Percentiles rank a stretch among this genome's conserved stretches.
phyloP scores from a whole-genome alignment of 1,140 invertebrate genomes.

The Frieseomelitta varia region DNA sequence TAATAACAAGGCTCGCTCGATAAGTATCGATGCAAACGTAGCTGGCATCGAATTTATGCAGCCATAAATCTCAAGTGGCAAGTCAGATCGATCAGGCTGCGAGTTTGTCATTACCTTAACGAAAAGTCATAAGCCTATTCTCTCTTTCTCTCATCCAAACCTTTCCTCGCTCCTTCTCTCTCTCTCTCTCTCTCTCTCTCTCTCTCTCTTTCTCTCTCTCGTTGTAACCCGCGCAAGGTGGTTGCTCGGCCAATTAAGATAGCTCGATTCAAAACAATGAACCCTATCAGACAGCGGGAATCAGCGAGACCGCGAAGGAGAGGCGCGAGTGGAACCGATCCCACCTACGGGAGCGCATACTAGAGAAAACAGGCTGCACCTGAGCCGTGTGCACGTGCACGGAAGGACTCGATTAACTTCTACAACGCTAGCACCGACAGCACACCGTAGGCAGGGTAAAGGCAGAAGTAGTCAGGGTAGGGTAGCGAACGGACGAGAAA shows the following conservation, averaged over 20 bases:
- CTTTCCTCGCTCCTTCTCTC: background rate
- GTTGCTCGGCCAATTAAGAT: slow-evolving; percentile 41
- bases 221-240: slow-evolving; percentile 32
- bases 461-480: slow-evolving; percentile 51
- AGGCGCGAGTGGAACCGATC: slow-evolving; percentile 23
- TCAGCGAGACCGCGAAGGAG: slow-evolving; percentile 21
- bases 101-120: background rate
- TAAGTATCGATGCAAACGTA: slow-evolving; percentile 8
- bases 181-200: too few relatives aligned
- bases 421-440: slow-evolving; percentile 24
- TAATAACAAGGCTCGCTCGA: background rate
- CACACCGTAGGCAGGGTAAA: slow-evolving; percentile 55
- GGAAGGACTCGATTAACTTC: slow-evolving; percentile 49
- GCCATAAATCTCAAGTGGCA: background rate
- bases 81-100: background rate
- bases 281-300: slow-evolving; percentile 32
- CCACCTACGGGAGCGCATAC: slow-evolving; percentile 39
- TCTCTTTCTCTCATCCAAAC: slow-evolving; percentile 21
- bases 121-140: slow-evolving; percentile 29
- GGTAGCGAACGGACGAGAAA: slow-evolving; percentile 60
- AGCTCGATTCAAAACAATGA: slow-evolving; percentile 37
- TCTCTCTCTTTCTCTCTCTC: background rate
- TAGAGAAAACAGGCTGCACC: slow-evolving; percentile 32
- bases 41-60: background rate
- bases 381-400: slow-evolving; percentile 35